Evolutionary conservation across 2,797 vertebrate genomes (phyloP).

Genomic region (Periparus ater): DNA sequence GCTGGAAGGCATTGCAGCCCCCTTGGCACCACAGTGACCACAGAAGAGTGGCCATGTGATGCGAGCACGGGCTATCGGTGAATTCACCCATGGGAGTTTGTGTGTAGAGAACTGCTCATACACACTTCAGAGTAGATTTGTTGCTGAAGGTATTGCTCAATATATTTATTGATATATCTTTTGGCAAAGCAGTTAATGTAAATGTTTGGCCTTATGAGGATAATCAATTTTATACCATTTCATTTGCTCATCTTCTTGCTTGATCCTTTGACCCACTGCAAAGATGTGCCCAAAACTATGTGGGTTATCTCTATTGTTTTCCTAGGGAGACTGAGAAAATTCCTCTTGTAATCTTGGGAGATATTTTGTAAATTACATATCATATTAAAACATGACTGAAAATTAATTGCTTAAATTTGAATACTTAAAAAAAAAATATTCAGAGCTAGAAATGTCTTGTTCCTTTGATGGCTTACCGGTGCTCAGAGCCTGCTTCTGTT

Average conservation of each 20-base stretch:
- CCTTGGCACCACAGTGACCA: neutral
- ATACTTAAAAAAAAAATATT: neutral
- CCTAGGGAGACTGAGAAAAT: neutral
- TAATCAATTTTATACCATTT: neutral
- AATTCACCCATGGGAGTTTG: neutral
- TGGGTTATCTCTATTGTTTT: neutral
- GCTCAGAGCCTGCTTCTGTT: neutral
- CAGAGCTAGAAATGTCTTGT: neutral
- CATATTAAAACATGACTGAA: neutral
- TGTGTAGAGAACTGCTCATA: neutral
- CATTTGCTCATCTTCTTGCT: neutral
- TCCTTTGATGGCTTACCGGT: neutral
- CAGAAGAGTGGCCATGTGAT: fast-evolving
- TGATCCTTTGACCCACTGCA: neutral
- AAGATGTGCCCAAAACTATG: neutral
- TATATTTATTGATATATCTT: neutral
- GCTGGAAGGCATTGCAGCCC: neutral
- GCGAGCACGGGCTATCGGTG: neutral
- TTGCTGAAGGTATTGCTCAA: neutral
- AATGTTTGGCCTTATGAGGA: neutral
- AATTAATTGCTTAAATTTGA: constrained; percentile 10
- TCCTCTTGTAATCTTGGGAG: neutral
- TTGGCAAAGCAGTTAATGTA: neutral
- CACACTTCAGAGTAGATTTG: neutral
- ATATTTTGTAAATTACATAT: neutral